A percentile compares a stretch with the other conserved stretches of the same genome.
These are phyloP conservation scores for Lymantria dispar DNA, from an alignment of 2,888 invertebrate species.

Conservation along the genomic window DNA sequence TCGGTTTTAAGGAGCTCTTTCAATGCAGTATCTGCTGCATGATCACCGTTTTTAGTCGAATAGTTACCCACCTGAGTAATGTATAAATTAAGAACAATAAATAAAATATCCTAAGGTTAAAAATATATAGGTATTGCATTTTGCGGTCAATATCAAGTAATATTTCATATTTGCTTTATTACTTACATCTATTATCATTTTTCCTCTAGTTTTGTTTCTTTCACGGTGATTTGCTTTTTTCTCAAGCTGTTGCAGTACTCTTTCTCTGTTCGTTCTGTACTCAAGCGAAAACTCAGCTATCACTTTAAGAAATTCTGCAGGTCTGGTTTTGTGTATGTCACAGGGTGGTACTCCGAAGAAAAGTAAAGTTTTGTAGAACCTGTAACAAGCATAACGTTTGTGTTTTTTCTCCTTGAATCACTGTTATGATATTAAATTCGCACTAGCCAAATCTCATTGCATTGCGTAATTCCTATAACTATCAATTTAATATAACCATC, in stretches of 20 bases:
- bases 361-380: slow-evolving; percentile 93
- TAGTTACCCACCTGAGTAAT: slow-evolving; percentile 59
- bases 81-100: background rate
- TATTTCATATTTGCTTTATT: slow-evolving; percentile 6
- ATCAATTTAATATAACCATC: no score
- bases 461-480: no score
- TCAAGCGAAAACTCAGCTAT: slow-evolving; percentile 98
- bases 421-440: no score
- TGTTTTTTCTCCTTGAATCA: slow-evolving; percentile 4
- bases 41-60: slow-evolving; percentile 61
- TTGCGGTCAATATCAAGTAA: background rate
- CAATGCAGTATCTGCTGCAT: slow-evolving; percentile 63
- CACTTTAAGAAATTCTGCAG: slow-evolving; percentile 94
- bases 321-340: slow-evolving; percentile 92
- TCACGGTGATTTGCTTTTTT: slow-evolving; percentile 97
- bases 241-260: slow-evolving; percentile 96
- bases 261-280: slow-evolving; percentile 97
- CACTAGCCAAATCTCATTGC: no score
- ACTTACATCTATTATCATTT: slow-evolving; percentile 97
- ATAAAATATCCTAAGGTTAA: background rate
- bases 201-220: slow-evolving; percentile 98
- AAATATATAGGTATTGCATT: background rate
- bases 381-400: slow-evolving; percentile 59
- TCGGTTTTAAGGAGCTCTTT: slow-evolving; percentile 67
- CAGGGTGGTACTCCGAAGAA: slow-evolving; percentile 97